Base-by-base conservation (phyloP, 2,113 vertebrate species). In the Lasiurus cinereus region DNA sequence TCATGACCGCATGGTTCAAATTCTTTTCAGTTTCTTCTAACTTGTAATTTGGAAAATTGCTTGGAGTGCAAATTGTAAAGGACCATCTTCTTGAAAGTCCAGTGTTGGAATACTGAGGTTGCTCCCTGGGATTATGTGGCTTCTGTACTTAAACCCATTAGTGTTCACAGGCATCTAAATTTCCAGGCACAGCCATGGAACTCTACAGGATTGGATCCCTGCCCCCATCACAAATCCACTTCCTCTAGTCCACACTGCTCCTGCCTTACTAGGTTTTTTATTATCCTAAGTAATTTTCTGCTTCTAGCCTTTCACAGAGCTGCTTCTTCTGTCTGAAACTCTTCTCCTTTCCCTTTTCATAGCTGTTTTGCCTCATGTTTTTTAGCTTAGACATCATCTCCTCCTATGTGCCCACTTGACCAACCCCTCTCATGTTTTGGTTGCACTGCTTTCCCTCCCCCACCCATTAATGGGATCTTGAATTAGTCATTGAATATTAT, bases 141-240 rank as follows among this genome's bases (percentile, higher is more conserved):
- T 10, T 21, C 16, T 72, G 1, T 86, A 9, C 7, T 56, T 70
- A 59, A 83, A 33, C 2, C 6, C 10, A 5, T 18, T 10, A 43
- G 1, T 27, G 7, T 77, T 10, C 36, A 72, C 24, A 95, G 48
- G 31, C 12, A 31, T 48, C 22, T 24, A n/a, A 22, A 56, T 1
- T 73, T n/a, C 19, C 85, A 15, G 3, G 6, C 43, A 76, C 0
- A 78, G 39, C 33, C 4, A 0, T 4, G 10, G 50, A 62, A 1
- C 8, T 87, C 18, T 86, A 27, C 27, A 24, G 13, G 13, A 7
- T 39, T 22, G 16, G 1, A 59, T 62, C 72, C 27, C 5, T 2
- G 31, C 13, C 1, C 43, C 21, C 11, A 0, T 74, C 14, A 8
- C 50, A 50, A 62, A 48, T 48, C 1, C n/a, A 12, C 0, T 83